Percentiles rank a stretch among this genome's conserved stretches.
phyloP scores from a whole-genome alignment of 2,888 invertebrate species.

The Diachrysia chrysitis region DNA sequence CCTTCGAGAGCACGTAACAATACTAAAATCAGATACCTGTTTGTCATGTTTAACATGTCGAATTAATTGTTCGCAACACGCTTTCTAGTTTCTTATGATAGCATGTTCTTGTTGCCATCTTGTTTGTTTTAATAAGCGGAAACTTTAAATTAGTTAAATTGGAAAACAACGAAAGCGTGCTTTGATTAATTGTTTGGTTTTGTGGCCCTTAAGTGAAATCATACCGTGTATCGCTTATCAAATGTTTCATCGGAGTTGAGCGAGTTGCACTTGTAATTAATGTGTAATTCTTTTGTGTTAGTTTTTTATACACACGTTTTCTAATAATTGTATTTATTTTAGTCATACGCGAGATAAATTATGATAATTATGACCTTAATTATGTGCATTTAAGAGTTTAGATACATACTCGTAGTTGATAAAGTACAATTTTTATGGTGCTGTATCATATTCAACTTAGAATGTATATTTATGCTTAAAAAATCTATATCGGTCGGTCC shows the following conservation, averaged over 20 bases:
- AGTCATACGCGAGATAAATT: not conserved
- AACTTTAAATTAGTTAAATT: conserved; percentile 61
- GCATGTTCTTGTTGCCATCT: conserved; percentile 51
- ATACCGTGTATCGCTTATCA: not conserved
- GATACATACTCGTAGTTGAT: not conserved
- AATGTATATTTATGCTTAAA: not conserved
- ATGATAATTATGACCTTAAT: not conserved
- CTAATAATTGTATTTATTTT: not conserved
- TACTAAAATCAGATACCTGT: conserved; percentile 52
- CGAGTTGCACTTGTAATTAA: not conserved
- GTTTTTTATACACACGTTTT: not conserved
- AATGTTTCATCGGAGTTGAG: not conserved
- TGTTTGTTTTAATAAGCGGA: conserved; percentile 61
- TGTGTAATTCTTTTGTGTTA: not conserved
- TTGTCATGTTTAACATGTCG: conserved; percentile 68
- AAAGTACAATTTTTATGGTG: not conserved
- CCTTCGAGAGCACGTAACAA: conserved; percentile 44
- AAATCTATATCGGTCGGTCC: not conserved
- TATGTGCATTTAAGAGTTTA: no score
- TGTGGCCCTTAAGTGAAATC: conserved; percentile 24
- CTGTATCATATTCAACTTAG: not conserved
- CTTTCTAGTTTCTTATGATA: conserved; percentile 70
- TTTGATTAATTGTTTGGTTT: conserved; percentile 45
- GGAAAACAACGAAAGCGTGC: conserved; percentile 62
- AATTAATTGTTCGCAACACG: conserved; percentile 75